Conservation (phyloP, 2,888 invertebrate species). For the Agrotis exclamationis region DNA sequence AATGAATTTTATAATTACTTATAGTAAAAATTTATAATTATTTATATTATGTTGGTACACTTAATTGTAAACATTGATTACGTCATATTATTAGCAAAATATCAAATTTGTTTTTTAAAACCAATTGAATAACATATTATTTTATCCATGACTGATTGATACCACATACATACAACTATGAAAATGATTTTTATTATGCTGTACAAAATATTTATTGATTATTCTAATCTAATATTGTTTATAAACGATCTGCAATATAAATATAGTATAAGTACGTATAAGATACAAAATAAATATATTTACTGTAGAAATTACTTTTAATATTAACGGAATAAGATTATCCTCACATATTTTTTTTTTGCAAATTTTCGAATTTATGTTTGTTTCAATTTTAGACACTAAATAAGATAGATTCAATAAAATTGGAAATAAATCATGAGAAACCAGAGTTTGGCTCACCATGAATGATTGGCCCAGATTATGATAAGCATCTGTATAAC, state of each 20-base stretch:
- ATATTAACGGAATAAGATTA: slow-evolving; percentile 31
- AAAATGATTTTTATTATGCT: slow-evolving; percentile 14
- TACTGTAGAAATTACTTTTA: slow-evolving; percentile 23
- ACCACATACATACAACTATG: slow-evolving; percentile 3
- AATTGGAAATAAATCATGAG: slow-evolving; percentile 1
- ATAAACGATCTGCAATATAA: slow-evolving; percentile 58
- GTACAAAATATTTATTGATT: slow-evolving; percentile 34
- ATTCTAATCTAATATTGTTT: slow-evolving; percentile 27
- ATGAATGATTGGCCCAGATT: not conserved
- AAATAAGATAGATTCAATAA: slow-evolving; percentile 2
- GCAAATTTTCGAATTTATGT: slow-evolving; percentile 41
- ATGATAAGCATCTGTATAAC: slow-evolving; percentile 1
- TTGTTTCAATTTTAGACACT: slow-evolving; percentile 27
- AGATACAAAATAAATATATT: slow-evolving; percentile 15
- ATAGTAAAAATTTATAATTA: not conserved
- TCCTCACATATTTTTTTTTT: slow-evolving; percentile 50
- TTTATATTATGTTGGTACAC: not conserved
- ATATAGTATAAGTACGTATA: slow-evolving; percentile 26
- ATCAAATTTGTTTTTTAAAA: slow-evolving; percentile 4
- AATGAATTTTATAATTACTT: not conserved
- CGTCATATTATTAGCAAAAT: not conserved
- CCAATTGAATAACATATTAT: slow-evolving; percentile 14
- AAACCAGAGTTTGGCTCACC: slow-evolving; percentile 16
- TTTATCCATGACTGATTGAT: slow-evolving; percentile 36
- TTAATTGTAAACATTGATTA: not conserved